A percentile compares a stretch with the other conserved stretches of the same genome.
These are phyloP conservation scores for Rambutsinella grinnellia DNA, from an alignment of 2,888 invertebrate species.

Conservation along the genomic window DNA sequence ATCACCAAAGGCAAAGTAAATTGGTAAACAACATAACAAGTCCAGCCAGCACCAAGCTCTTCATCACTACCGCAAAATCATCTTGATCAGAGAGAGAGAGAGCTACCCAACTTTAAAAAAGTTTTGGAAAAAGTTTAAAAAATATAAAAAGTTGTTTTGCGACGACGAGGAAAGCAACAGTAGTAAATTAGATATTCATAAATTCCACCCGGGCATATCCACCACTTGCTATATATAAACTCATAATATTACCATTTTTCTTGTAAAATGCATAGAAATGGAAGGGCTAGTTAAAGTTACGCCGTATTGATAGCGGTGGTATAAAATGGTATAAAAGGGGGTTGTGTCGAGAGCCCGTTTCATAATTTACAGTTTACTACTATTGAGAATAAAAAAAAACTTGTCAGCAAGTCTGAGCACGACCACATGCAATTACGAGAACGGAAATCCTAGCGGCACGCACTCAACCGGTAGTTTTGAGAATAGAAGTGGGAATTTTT, in stretches of 20 bases:
- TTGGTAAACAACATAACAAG: not conserved
- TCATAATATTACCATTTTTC: too few relatives aligned
- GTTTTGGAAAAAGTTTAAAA: slow-evolving; percentile 22
- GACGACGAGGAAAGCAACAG: slow-evolving; percentile 23
- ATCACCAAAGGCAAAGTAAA: not conserved
- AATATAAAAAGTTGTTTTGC: slow-evolving; percentile 4
- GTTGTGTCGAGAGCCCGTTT: too few relatives aligned
- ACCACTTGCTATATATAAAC: too few relatives aligned
- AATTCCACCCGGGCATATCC: slow-evolving; percentile 26
- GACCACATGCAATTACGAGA: slow-evolving; percentile 54
- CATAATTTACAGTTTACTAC: not conserved
- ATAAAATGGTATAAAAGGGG: too few relatives aligned
- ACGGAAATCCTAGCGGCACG: slow-evolving; percentile 52
- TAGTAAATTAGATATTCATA: slow-evolving; percentile 51
- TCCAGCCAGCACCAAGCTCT: not conserved
- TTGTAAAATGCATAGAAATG: too few relatives aligned
- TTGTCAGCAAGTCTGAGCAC: slow-evolving; percentile 54
- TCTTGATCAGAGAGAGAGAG: too few relatives aligned
- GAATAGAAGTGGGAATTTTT: not conserved
- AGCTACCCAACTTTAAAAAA: too few relatives aligned
- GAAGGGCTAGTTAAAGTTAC: too few relatives aligned
- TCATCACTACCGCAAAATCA: slow-evolving; percentile 6
- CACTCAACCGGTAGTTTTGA: slow-evolving; percentile 27
- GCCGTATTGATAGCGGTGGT: too few relatives aligned
- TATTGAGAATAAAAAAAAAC: slow-evolving; percentile 8